Percentiles rank a stretch among this genome's conserved stretches.
phyloP scores from a whole-genome alignment of 1,140 invertebrate genomes.

The Idris sp. region DNA sequence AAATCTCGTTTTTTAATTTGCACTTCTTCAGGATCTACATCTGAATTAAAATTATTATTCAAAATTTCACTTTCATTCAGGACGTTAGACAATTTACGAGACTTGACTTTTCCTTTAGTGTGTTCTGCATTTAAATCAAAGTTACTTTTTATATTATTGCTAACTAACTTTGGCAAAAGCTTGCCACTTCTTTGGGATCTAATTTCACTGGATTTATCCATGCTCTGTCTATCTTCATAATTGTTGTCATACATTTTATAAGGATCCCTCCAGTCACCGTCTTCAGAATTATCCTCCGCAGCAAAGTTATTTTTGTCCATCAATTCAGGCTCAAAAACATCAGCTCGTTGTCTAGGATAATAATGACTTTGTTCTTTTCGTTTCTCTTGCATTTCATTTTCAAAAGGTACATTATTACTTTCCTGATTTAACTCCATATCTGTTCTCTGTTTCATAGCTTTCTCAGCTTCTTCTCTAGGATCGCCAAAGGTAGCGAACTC shows the following conservation, averaged over 20 bases:
- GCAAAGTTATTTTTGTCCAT: constrained; percentile 36
- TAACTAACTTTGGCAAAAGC: constrained; percentile 20
- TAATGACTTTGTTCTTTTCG: constrained; percentile 38
- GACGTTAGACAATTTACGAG: neutral
- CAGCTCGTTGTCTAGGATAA: constrained; percentile 35
- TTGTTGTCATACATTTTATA: constrained; percentile 67
- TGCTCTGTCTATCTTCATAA: constrained; percentile 60
- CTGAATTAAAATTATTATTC: constrained; percentile 1
- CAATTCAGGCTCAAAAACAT: constrained; percentile 36
- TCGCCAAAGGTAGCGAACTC: constrained; percentile 77
- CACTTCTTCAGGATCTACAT: constrained; percentile 49
- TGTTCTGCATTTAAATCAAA: constrained; percentile 66
- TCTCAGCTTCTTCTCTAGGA: constrained; percentile 71
- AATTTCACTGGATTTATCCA: constrained; percentile 55
- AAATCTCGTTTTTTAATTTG: constrained; percentile 25
- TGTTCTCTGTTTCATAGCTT: constrained; percentile 68
- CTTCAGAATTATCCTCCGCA: constrained; percentile 56
- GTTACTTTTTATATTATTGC: constrained; percentile 30
- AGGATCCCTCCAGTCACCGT: constrained; percentile 61
- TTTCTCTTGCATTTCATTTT: constrained; percentile 26
- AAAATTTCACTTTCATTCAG: constrained; percentile 15
- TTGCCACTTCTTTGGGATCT: constrained; percentile 63
- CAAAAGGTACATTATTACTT: constrained; percentile 44
- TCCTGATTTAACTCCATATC: constrained; percentile 36
- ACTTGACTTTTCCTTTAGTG: constrained; percentile 58